Evolutionary conservation across 2,888 invertebrate genomes (phyloP).

Genomic region (Plebejus melissa): DNA sequence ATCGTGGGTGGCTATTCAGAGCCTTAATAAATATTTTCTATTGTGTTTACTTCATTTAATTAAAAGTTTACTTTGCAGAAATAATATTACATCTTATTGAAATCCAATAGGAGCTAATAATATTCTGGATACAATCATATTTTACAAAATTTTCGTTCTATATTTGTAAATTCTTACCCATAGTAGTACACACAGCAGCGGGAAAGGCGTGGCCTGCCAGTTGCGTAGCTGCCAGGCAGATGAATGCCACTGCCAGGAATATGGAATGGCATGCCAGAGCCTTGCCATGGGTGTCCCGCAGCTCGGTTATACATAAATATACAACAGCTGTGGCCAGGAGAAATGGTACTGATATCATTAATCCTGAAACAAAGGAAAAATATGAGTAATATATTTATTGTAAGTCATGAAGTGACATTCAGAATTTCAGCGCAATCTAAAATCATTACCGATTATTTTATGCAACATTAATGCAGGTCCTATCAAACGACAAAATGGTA

Average conservation of each 20-base stretch:
- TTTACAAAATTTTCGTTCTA: not conserved
- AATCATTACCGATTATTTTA: too few species aligned
- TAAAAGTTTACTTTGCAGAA: not conserved
- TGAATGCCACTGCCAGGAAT: slow-evolving; percentile 76
- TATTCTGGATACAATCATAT: not conserved
- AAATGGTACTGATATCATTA: slow-evolving; percentile 75
- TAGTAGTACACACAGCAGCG: slow-evolving; percentile 63
- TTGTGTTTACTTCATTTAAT: not conserved
- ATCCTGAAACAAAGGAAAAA: slow-evolving; percentile 51
- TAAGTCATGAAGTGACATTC: too few species aligned
- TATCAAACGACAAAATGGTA: too few species aligned
- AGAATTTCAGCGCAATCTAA: too few species aligned
- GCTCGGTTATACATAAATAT: slow-evolving; percentile 70
- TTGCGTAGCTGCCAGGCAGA: slow-evolving; percentile 75
- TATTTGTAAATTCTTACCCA: slow-evolving; percentile 52
- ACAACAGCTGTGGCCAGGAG: slow-evolving; percentile 70
- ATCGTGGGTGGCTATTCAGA: not conserved
- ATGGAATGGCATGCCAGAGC: slow-evolving; percentile 77
- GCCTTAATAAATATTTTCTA: not conserved
- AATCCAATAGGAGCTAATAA: not conserved
- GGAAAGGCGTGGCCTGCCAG: slow-evolving; percentile 72
- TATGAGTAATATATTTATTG: too few species aligned
- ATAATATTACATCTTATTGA: not conserved
- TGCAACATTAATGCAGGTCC: too few species aligned
- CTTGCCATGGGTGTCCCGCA: slow-evolving; percentile 78